phyloP scores from a whole-genome alignment of 2,113 vertebrate species.

The Nesogale talazaci region DNA sequence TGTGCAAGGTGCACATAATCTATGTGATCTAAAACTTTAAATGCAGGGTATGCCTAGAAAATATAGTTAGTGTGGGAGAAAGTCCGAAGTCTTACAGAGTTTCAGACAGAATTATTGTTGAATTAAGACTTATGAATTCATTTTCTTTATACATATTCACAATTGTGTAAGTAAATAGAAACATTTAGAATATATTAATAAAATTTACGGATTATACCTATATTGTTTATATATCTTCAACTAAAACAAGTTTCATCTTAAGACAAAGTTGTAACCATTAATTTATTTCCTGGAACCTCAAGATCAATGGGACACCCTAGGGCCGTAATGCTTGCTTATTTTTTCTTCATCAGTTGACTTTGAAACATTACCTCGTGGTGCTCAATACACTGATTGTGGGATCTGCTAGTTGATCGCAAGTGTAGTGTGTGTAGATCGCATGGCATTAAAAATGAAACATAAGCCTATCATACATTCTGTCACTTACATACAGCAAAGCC shows the following conservation, averaged over 20 bases:
- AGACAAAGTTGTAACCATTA: background rate
- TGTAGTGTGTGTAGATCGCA: no score
- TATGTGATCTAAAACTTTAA: conserved; percentile 20
- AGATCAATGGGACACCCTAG: background rate
- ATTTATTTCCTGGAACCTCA: background rate
- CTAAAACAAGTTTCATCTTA: background rate
- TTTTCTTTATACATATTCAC: conserved; percentile 8
- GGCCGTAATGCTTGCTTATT: background rate
- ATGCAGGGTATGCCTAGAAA: background rate
- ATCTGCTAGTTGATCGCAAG: no score
- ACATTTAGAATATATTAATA: conserved; percentile 13
- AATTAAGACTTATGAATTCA: background rate
- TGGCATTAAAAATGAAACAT: no score
- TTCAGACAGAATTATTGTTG: background rate
- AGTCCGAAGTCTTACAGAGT: background rate
- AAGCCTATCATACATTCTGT: no score
- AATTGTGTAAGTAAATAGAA: background rate
- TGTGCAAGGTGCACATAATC: background rate
- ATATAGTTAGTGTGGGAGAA: background rate
- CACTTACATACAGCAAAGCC: no score
- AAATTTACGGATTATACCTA: background rate
- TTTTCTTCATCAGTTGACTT: background rate
- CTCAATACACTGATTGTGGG: no score
- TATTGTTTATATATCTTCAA: background rate
- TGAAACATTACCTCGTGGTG: conserved; percentile 16